A percentile compares a stretch with the other conserved stretches of the same genome.
phyloP scores from a whole-genome alignment of 2,888 invertebrate genomes.

The Anodontia alba region DNA sequence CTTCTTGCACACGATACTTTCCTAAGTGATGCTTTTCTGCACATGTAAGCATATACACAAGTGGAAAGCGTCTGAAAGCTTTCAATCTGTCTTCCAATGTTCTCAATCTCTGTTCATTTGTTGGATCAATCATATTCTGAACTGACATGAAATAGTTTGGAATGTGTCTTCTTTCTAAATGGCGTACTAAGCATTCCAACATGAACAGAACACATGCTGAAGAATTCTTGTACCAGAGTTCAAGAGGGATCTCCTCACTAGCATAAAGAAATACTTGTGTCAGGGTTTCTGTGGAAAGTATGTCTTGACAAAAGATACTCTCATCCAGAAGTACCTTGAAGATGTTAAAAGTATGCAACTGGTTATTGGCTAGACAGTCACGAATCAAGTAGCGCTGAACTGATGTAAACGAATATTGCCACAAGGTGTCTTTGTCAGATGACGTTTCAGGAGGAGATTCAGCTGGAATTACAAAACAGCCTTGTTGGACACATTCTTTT shows the following conservation, averaged over 20 bases:
- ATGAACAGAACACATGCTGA: neutral
- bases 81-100: neutral
- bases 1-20: neutral
- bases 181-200: neutral
- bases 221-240: neutral
- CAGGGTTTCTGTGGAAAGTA: neutral
- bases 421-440: neutral
- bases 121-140: neutral
- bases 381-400: neutral
- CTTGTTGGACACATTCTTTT: neutral
- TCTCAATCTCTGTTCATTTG: neutral
- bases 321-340: neutral
- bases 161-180: neutral
- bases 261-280: neutral
- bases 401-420: neutral
- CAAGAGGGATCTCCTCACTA: neutral
- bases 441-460: neutral
- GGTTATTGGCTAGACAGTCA: neutral
- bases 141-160: neutral
- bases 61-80: neutral
- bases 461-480: neutral
- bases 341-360: neutral
- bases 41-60: neutral
- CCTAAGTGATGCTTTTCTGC: neutral
- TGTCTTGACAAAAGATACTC: neutral